These are phyloP conservation scores for Artemia franciscana DNA, from an alignment of 1,140 invertebrate genomes.

Conservation along the genomic window DNA sequence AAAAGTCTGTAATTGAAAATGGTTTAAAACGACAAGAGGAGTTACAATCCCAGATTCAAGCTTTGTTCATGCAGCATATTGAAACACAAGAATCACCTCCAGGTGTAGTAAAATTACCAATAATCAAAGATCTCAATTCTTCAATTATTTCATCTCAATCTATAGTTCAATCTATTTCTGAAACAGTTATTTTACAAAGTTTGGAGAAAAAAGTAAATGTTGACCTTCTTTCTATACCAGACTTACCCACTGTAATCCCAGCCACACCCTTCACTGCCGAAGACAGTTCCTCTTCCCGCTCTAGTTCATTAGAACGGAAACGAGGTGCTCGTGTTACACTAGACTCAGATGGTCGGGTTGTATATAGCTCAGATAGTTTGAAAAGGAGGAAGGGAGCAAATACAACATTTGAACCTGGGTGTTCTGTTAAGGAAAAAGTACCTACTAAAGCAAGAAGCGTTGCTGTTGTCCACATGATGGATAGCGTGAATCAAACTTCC, in stretches of 20 bases:
- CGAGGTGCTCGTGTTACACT: conserved; percentile 50
- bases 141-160: background rate
- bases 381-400: conserved; percentile 51
- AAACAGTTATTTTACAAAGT: background rate
- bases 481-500: background rate
- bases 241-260: background rate
- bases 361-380: conserved; percentile 67
- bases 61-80: conserved; percentile 12
- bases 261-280: background rate
- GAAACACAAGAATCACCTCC: conserved; percentile 3
- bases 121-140: background rate
- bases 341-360: conserved; percentile 65
- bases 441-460: background rate
- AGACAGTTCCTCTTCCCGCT: conserved; percentile 3
- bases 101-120: background rate
- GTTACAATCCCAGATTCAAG: conserved; percentile 10
- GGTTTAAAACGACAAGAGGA: conserved; percentile 4
- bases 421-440: conserved; percentile 13
- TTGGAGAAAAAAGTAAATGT: conserved; percentile 10
- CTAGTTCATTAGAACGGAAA: conserved; percentile 7
- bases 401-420: conserved; percentile 59
- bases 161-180: background rate
- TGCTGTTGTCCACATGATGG: background rate
- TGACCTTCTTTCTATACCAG: background rate
- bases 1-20: background rate